Conservation (phyloP, 2,888 invertebrate genomes). For the Cacoxenus indagator region DNA sequence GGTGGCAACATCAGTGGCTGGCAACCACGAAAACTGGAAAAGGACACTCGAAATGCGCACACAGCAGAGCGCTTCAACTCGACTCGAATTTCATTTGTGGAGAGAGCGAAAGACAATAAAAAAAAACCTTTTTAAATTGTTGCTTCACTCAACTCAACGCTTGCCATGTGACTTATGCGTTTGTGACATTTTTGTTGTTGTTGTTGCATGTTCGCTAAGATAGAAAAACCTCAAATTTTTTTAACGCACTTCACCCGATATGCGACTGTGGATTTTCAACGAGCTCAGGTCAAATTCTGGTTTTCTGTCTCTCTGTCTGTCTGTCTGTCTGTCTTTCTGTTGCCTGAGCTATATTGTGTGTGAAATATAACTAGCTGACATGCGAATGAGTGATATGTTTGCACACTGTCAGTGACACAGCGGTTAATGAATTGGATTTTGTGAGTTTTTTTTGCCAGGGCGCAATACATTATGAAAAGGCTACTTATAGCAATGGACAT, state of each 20-base stretch:
- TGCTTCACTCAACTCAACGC: not conserved
- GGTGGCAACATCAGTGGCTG: slow-evolving; percentile 1
- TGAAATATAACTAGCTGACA: not conserved
- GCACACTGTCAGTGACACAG: not conserved
- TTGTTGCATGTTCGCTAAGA: not conserved
- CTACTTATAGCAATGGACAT: no score
- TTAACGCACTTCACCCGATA: slow-evolving; percentile 6
- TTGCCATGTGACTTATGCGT: slow-evolving; percentile 13
- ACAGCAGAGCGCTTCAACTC: not conserved
- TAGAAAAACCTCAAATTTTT: slow-evolving; percentile 8
- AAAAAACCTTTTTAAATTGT: slow-evolving; percentile 11
- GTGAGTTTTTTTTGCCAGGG: not conserved
- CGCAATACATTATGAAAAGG: no score
- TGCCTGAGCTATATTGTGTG: not conserved
- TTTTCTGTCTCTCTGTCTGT: not conserved
- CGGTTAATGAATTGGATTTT: slow-evolving; percentile 5
- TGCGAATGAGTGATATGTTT: slow-evolving; percentile 13
- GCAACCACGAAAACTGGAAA: not conserved
- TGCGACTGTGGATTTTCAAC: slow-evolving; percentile 5
- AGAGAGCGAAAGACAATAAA: not conserved
- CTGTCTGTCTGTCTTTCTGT: not conserved
- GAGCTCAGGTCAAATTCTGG: slow-evolving; percentile 14
- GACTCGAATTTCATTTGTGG: slow-evolving; percentile 16
- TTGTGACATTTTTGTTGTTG: slow-evolving; percentile 7
- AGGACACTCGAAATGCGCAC: slow-evolving; percentile 13